A percentile compares a stretch with the other conserved stretches of the same genome.
Conservation (phyloP, 2,888 invertebrate species). For the Odontomyia ornata region DNA sequence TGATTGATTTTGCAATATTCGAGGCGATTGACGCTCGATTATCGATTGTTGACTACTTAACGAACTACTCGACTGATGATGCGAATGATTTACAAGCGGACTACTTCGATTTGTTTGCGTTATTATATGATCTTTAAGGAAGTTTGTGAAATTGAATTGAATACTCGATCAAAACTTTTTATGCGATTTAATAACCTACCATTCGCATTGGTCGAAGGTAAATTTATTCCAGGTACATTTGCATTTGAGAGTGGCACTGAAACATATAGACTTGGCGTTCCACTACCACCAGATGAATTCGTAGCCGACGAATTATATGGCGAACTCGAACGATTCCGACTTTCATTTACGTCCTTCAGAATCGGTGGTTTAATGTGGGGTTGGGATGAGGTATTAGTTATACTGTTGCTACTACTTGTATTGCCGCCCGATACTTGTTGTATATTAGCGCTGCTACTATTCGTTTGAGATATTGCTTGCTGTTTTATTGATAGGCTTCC, state of each 20-base stretch:
- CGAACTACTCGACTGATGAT: slow-evolving; percentile 47
- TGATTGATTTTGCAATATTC: slow-evolving; percentile 53
- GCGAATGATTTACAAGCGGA: slow-evolving; percentile 59
- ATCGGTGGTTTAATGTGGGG: slow-evolving; percentile 47
- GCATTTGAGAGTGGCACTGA: slow-evolving; percentile 70
- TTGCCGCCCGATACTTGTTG: slow-evolving; percentile 34
- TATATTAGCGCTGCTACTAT: slow-evolving; percentile 29
- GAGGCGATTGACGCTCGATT: slow-evolving; percentile 55
- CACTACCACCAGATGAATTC: slow-evolving; percentile 51
- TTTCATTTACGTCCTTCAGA: slow-evolving; percentile 48
- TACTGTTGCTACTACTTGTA: slow-evolving; percentile 11
- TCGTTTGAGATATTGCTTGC: slow-evolving; percentile 45
- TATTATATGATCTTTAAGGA: slow-evolving; percentile 24
- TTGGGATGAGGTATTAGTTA: slow-evolving; percentile 38
- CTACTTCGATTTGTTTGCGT: slow-evolving; percentile 48
- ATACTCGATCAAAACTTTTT: background rate
- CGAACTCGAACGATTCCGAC: slow-evolving; percentile 47
- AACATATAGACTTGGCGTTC: slow-evolving; percentile 69
- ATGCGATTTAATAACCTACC: slow-evolving; percentile 43
- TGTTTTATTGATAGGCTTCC: slow-evolving; percentile 43
- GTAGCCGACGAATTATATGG: slow-evolving; percentile 47
- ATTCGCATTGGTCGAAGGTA: slow-evolving; percentile 56
- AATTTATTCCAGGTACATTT: slow-evolving; percentile 64
- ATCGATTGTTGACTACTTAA: slow-evolving; percentile 45
- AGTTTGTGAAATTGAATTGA: background rate